Evolutionary conservation across 2,888 invertebrate species (phyloP).

Genomic region (Bombyx huttoni): DNA sequence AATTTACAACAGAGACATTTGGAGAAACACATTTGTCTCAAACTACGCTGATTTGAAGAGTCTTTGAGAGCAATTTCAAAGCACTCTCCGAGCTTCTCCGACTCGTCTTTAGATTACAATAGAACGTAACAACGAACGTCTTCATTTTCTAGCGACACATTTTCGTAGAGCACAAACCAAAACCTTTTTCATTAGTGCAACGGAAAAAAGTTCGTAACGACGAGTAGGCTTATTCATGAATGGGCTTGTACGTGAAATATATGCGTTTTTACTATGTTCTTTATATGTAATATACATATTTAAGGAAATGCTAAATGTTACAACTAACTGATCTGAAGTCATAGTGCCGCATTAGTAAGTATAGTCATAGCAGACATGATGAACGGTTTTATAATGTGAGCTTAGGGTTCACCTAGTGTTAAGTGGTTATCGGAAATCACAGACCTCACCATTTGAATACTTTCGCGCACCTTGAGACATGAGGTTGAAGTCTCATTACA

Average conservation of each 20-base stretch:
- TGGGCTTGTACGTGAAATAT: not conserved
- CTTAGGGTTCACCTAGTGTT: too few relatives aligned
- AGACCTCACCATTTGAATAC: too few relatives aligned
- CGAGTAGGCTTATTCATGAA: not conserved
- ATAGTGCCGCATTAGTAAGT: too few relatives aligned
- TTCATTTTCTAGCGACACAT: not conserved
- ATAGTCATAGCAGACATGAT: too few relatives aligned
- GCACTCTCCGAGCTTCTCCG: not conserved
- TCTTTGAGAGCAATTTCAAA: not conserved
- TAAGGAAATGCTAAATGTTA: too few relatives aligned
- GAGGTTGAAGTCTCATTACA: too few relatives aligned
- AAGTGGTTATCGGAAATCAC: too few relatives aligned
- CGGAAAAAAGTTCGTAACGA: not conserved
- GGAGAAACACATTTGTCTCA: constrained; percentile 1
- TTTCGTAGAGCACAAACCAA: not conserved
- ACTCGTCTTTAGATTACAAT: not conserved
- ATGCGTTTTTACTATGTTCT: too few relatives aligned
- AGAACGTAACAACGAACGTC: not conserved
- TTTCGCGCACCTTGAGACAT: too few relatives aligned
- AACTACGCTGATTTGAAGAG: not conserved
- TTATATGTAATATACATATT: too few relatives aligned
- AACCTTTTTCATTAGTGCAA: not conserved
- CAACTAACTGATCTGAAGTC: too few relatives aligned
- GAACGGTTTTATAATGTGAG: too few relatives aligned
- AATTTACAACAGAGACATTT: constrained; percentile 1